Evolutionary conservation across 30 jellyfish, hydroid and myxozoan genomes (phyloP), one percentile per base, ranked within the genome.

Genomic region (Clytia hemisphaerica): DNA sequence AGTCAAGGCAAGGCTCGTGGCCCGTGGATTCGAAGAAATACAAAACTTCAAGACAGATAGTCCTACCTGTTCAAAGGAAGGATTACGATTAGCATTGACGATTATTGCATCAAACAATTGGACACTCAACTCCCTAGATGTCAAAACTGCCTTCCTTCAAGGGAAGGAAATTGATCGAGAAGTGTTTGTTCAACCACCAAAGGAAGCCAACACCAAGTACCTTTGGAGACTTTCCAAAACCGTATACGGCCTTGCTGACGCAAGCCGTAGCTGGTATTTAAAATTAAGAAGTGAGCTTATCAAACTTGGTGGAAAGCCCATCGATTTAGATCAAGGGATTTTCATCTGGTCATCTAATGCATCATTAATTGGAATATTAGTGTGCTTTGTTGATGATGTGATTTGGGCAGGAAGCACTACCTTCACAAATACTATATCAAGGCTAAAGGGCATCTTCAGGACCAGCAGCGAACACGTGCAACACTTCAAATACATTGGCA

Each of bases 101-200:
- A 61, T 40, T 34, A 22, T 40, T 32, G 33, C 75, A 18, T 61
- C 60, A 19, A 61, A 5, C 32, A 32, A 36, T 3, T 66, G 67
- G 85, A 25, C 15, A 31, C n/a, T 24, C 16, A 19, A 36, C 6
- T 73, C 68, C 10, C 25, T 37, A 24, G 85, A 73, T 42, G 45
- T 58, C 21, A 75, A 61, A 19, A 14, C 86, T 4, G 78, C 77
- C 5, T 75, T 75, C 28, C 49, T 75, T 6, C 88, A 59, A 62
- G 88, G 80, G 12, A 60, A 46, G 2, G 30, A 18, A 4, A 45
- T 75, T 36, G 61, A 75, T 33, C 18, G 80, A 40, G 68, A 61
- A 10, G 88, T 61, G 10, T 75, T 28, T 32, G n/a, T 75, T 18
- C 29, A 30, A 61, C 88, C 79, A 4, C 88, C 72, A 19, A 24